Evolutionary conservation across 1,140 invertebrate species (phyloP).

Genomic region (Drosophila orosa): DNA sequence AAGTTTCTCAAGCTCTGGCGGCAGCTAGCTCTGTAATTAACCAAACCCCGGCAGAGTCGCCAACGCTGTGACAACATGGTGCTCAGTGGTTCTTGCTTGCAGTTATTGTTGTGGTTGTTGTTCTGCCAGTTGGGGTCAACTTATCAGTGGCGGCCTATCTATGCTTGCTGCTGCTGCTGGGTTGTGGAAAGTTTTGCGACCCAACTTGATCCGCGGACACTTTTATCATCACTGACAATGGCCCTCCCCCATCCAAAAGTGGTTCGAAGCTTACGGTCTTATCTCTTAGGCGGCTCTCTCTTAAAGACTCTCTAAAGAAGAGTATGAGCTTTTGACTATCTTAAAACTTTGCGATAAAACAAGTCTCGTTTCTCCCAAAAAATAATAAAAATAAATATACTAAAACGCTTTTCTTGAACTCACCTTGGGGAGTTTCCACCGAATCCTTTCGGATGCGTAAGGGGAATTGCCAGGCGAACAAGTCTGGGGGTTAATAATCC

Average conservation of each 20-base stretch:
- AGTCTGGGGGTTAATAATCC: conserved; percentile 26
- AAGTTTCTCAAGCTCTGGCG: conserved; percentile 68
- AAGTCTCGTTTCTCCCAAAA: not conserved
- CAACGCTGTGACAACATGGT: conserved; percentile 32
- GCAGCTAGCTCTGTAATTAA: conserved; percentile 44
- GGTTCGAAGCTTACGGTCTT: conserved; percentile 12
- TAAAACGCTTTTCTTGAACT: conserved; percentile 3
- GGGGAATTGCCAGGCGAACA: conserved; percentile 11
- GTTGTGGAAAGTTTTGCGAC: conserved; percentile 41
- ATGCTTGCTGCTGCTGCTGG: conserved; percentile 4
- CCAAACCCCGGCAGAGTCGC: conserved; percentile 16
- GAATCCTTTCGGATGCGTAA: conserved; percentile 36
- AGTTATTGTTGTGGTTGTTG: conserved; percentile 3
- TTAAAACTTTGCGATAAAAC: conserved; percentile 12
- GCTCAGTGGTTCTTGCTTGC: not conserved
- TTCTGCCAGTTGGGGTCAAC: conserved; percentile 5
- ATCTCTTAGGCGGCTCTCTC: conserved; percentile 27
- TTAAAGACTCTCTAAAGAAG: conserved; percentile 11
- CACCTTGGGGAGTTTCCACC: conserved; percentile 50
- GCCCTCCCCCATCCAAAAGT: conserved; percentile 19
- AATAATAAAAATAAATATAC: conserved; percentile 8
- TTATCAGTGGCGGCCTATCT: conserved; percentile 38
- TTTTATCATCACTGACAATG: conserved; percentile 47
- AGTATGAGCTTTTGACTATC: conserved; percentile 31
- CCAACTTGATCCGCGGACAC: conserved; percentile 41